Evolutionary conservation across 2,888 invertebrate species (phyloP), one percentile per base, ranked within the genome.

Genomic region (Euspilapteryx auroguttella): DNA sequence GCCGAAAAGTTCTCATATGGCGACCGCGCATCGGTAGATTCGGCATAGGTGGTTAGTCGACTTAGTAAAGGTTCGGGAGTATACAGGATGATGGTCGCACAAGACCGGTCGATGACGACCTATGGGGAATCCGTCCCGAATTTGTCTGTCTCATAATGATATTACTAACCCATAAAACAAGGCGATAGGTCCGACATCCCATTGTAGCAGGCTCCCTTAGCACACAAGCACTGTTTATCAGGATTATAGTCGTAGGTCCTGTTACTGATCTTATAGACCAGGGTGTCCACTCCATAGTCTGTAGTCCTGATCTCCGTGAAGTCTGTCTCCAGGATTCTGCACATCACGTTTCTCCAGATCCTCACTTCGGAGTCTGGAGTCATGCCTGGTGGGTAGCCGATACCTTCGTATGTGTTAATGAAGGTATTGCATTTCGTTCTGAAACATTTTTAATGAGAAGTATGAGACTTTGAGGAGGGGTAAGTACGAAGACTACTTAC

Each of bases 291-390:
- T 0, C 86, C 86, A 9, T 46, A 51, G 6, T 53, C 44, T 33
- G 44, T 43, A 9, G 33, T 35, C 28, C 31, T 37, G 2, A 30
- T 42, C 2, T 44, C 51, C 0, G 44, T 32, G 32, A 51, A 65
- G 12, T 57, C 51, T 17, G 66, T 35, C 37, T 64, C 82, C 21
- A 90, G 43, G 1, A 85, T 77, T 25, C 90, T 78, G 52, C 93
- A 94, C 44, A 93, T 85, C 1, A 88, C 81, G 39, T 84, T 82
- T 13, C 89, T 78, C 55, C 83, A 93, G 5, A 90, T 49, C 10
- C 78, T 59, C 34, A 91, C 69, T 0, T 57, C 49, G 0, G 64
- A 68, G 0, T 66, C 71, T 13, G 66, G 55, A 3, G 57, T 53
- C 28, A 92, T 43, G 25, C 79, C 62, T 1, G 78, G 57, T 0